phyloP scores from a whole-genome alignment of 2,888 invertebrate genomes.

The Erebia ligea region DNA sequence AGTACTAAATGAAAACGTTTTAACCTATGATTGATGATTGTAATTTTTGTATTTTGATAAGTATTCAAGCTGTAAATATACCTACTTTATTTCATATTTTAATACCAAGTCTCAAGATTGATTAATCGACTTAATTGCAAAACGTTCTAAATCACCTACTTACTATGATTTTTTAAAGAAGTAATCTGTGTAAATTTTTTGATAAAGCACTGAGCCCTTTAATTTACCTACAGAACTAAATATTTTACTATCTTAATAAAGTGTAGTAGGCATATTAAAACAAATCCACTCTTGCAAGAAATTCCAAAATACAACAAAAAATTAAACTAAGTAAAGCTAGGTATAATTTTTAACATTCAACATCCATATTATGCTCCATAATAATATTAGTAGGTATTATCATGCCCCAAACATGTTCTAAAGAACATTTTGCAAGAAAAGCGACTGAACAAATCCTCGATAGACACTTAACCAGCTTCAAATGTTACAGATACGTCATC shows the following conservation, averaged over 20 bases:
- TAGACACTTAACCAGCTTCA: slow-evolving; percentile 3
- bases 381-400: too few species aligned
- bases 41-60: slow-evolving; percentile 30
- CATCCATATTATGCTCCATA: too few species aligned
- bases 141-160: not conserved
- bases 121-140: not conserved
- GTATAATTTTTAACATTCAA: too few species aligned
- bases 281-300: not conserved
- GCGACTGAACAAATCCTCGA: not conserved
- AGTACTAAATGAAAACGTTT: slow-evolving; percentile 15
- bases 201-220: too few species aligned
- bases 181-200: not conserved
- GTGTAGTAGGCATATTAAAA: not conserved
- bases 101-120: not conserved
- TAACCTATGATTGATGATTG: slow-evolving; percentile 30
- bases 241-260: too few species aligned
- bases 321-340: too few species aligned
- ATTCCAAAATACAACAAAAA: not conserved
- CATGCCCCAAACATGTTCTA: not conserved
- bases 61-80: slow-evolving; percentile 27
- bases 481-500: slow-evolving; percentile 87
- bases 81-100: not conserved
- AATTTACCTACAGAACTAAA: too few species aligned
- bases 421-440: slow-evolving; percentile 13
- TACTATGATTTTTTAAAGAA: not conserved